Evolutionary conservation across 2,113 vertebrate species (phyloP).

Genomic region (Chlamydotis undulata): DNA sequence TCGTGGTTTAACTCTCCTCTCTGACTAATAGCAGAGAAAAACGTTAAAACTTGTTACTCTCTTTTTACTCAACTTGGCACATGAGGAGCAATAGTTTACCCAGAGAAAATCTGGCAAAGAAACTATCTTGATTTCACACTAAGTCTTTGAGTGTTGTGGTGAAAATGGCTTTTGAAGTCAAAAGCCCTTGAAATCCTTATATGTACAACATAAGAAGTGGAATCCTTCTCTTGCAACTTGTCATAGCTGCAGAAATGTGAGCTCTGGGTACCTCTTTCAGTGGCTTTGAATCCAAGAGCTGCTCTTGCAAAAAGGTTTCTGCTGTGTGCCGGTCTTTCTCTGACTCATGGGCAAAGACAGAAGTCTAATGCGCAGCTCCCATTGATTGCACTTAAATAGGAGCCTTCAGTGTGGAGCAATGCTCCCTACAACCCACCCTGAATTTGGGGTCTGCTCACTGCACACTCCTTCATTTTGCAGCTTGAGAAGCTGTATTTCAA

Average conservation of each 20-base stretch:
- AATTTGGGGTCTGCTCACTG: background rate
- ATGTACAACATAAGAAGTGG: background rate
- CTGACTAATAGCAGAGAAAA: conserved; percentile 54
- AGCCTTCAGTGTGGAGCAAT: background rate
- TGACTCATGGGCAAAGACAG: background rate
- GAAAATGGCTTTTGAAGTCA: conserved; percentile 46
- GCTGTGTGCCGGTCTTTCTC: background rate
- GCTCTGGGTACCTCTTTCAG: background rate
- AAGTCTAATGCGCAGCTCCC: background rate
- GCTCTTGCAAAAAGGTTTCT: background rate
- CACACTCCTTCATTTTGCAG: background rate
- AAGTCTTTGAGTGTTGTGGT: conserved; percentile 27
- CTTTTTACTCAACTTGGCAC: conserved; percentile 15
- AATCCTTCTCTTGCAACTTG: background rate
- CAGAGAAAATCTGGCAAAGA: conserved; percentile 28
- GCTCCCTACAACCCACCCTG: background rate
- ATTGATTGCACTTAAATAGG: background rate
- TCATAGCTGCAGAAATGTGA: background rate
- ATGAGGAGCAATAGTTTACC: background rate
- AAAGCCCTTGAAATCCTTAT: conserved; percentile 43
- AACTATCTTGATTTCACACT: conserved; percentile 2
- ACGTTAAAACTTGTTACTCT: conserved; percentile 57
- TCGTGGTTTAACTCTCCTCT: background rate
- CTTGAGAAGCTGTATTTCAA: background rate
- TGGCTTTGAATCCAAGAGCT: background rate